Evolutionary conservation across 2,888 invertebrate species (phyloP).

Genomic region (Glyphotaelius pellucidus): DNA sequence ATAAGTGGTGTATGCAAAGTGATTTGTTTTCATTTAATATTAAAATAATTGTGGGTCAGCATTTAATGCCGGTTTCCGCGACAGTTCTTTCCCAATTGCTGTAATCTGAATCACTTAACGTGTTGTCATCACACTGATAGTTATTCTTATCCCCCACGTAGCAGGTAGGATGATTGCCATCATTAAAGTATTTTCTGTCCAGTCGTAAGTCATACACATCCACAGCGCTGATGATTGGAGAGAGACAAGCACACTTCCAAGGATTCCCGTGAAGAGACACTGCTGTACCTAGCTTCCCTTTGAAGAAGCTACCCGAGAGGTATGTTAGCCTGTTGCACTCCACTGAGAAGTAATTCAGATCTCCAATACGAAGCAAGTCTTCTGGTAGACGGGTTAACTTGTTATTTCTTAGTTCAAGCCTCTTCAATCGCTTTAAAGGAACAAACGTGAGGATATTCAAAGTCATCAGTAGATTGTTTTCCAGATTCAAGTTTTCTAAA

Average conservation of each 20-base stretch:
- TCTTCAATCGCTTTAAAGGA: not conserved
- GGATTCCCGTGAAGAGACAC: not conserved
- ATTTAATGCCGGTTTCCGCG: not conserved
- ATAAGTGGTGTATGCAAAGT: too few species aligned
- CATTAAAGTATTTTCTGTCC: not conserved
- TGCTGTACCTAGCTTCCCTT: not conserved
- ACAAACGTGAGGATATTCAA: constrained; percentile 6
- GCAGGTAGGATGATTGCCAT: not conserved
- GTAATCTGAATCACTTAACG: not conserved
- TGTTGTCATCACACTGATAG: not conserved
- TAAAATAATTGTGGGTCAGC: not conserved
- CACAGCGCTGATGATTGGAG: not conserved
- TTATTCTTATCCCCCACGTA: not conserved
- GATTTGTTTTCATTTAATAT: too few species aligned
- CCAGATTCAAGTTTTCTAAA: not conserved
- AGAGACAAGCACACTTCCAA: constrained; percentile 18
- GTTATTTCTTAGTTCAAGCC: not conserved
- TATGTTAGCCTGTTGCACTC: constrained; percentile 11
- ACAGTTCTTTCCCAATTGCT: constrained; percentile 37
- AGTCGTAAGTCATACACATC: not conserved
- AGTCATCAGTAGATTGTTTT: not conserved
- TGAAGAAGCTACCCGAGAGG: not conserved
- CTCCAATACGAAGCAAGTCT: not conserved
- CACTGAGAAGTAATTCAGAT: not conserved
- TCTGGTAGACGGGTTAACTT: not conserved